Base-by-base conservation (phyloP, 2,113 vertebrate genomes). In the Eptesicus fuscus region DNA sequence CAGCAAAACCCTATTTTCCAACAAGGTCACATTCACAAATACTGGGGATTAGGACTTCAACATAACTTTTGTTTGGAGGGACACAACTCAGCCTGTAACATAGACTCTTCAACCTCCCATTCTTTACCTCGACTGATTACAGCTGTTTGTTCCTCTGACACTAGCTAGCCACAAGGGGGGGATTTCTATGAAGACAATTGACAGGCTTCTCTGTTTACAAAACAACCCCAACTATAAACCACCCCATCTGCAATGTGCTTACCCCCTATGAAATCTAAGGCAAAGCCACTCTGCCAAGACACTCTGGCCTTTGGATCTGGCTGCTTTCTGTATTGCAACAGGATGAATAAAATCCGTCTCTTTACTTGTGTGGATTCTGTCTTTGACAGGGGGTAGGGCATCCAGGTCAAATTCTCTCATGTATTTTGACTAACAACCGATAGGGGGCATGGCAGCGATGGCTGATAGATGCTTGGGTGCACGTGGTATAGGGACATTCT, bases 1-100 rank as follows among this genome's bases (percentile, higher is more conserved):
- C 49, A 74, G 25, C 28, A 80, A 77, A 25, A 65, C 12, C 7
- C 76, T 69, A 12, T 91, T 89, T 95, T 42, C 63, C 89, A 93
- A 89, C 73, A 84, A 94, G 40, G 47, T 70, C 67, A 44, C 18
- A 30, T 61, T 35, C 23, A 67, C 23, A 35, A 61, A 83, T 35
- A 49, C 12, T 71, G 30, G 49, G 47, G 18, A 1, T 78, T 35
- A 37, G n/a, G 14, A 69, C 17, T 17, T 37, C 79, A 83, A 53
- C 7, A 3, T 79, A 51, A 44, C 32, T 89, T 85, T 30, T 32
- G 4, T 85, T n/a, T 32, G 4, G 17, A 37, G 44, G 4, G 67
- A 71, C 23, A 65, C 49, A 49, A 67, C 49, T 82, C 32, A 56
- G 10, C 4, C 56, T 42, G 30, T 74, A 74, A 17, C n/a, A 67